Evolutionary conservation across 2,888 invertebrate genomes (phyloP).

Genomic region (Catocala nupta): DNA sequence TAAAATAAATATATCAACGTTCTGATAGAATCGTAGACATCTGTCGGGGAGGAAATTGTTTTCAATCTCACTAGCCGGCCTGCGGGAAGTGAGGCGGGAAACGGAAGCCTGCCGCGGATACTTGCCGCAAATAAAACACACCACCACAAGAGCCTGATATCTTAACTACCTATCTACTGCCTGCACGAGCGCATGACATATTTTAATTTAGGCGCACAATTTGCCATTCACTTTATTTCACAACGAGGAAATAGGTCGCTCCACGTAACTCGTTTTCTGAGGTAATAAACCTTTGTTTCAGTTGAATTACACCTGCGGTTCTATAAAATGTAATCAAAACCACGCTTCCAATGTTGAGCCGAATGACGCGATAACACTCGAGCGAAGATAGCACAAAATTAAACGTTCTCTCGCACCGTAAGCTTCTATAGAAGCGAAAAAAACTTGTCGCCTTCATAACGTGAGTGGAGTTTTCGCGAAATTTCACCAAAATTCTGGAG

Average conservation of each 20-base stretch:
- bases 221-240: slow-evolving; percentile 1
- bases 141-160: slow-evolving; percentile 35
- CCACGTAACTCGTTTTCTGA: slow-evolving; percentile 5
- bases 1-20: slow-evolving; percentile 44
- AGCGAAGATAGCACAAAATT: slow-evolving; percentile 44
- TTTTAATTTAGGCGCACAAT: not conserved
- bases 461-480: slow-evolving; percentile 48
- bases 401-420: slow-evolving; percentile 42
- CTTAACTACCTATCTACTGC: slow-evolving; percentile 17
- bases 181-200: not conserved
- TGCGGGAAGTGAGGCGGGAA: not conserved
- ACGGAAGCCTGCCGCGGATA: slow-evolving; percentile 26
- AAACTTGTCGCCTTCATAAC: slow-evolving; percentile 51
- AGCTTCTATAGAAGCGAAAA: slow-evolving; percentile 42
- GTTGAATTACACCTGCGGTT: slow-evolving; percentile 19
- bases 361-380: slow-evolving; percentile 41
- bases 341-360: slow-evolving; percentile 29
- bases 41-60: slow-evolving; percentile 52
- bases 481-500: slow-evolving; percentile 47
- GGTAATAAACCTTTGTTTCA: slow-evolving; percentile 12
- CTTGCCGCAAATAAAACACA: slow-evolving; percentile 47
- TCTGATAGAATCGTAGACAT: slow-evolving; percentile 42
- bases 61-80: slow-evolving; percentile 35
- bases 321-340: slow-evolving; percentile 44
- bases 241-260: not conserved